A percentile compares a stretch with the other conserved stretches of the same genome.
phyloP scores from a whole-genome alignment of 1,140 invertebrate genomes.

The Cephus cinctus region DNA sequence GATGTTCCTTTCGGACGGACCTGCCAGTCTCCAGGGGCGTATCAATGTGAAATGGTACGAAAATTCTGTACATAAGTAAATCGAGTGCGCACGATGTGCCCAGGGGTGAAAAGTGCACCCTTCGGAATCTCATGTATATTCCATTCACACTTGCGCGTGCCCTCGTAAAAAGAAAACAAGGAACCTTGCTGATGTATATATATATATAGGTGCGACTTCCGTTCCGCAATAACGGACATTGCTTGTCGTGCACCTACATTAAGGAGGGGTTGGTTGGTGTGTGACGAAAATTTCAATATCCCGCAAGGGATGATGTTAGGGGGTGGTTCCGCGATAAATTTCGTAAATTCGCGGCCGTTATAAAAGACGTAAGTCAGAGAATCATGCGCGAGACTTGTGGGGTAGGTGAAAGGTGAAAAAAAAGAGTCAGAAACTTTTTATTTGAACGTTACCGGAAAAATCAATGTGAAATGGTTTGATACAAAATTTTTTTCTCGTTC shows the following conservation, averaged over 20 bases:
- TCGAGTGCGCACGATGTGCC: too few relatives aligned
- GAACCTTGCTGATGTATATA: constrained; percentile 10
- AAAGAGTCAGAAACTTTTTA: not conserved
- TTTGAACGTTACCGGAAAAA: not conserved
- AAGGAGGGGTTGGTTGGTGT: constrained; percentile 4
- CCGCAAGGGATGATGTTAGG: too few relatives aligned
- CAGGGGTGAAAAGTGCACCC: constrained; percentile 7
- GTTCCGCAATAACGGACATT: constrained; percentile 27
- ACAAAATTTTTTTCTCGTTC: not conserved
- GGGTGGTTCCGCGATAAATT: too few relatives aligned
- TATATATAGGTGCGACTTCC: constrained; percentile 13
- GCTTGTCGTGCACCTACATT: constrained; percentile 7
- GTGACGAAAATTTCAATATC: constrained; percentile 47
- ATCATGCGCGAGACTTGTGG: not conserved
- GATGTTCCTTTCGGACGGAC: constrained; percentile 21
- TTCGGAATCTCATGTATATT: constrained; percentile 43
- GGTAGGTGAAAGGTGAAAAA: not conserved
- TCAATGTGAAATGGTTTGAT: constrained; percentile 1
- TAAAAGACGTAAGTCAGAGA: not conserved
- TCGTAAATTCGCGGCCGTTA: too few relatives aligned
- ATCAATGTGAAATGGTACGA: constrained; percentile 28
- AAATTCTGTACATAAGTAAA: constrained; percentile 2
- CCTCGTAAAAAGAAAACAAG: constrained; percentile 40
- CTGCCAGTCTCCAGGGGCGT: constrained; percentile 30
- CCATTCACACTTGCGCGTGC: constrained; percentile 35